phyloP scores from a whole-genome alignment of 2,888 invertebrate genomes.

The Chironomus riparius region DNA sequence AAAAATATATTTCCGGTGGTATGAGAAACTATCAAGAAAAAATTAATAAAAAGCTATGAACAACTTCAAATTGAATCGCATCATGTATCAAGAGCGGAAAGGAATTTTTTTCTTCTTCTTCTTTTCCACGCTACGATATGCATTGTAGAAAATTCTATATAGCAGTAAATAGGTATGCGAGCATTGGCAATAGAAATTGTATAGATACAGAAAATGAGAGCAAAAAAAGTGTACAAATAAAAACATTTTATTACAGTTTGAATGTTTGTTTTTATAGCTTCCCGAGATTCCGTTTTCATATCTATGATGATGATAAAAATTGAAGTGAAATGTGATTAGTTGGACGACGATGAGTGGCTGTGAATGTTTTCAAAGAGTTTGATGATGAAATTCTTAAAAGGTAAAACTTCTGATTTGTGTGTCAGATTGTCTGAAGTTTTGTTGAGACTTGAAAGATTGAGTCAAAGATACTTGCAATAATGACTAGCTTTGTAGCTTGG shows the following conservation, averaged over 20 bases:
- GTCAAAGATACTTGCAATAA: too few relatives aligned
- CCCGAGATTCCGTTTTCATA: slow-evolving; percentile 3
- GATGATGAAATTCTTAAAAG: too few relatives aligned
- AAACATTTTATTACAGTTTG: slow-evolving; percentile 7
- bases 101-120: not conserved
- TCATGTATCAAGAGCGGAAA: not conserved
- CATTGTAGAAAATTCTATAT: not conserved
- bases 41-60: not conserved
- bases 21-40: not conserved
- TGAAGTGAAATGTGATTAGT: not conserved
- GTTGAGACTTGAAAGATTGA: too few relatives aligned
- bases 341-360: not conserved
- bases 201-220: not conserved
- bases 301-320: not conserved
- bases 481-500: too few relatives aligned
- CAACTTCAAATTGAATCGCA: not conserved
- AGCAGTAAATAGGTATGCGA: not conserved
- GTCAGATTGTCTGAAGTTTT: too few relatives aligned
- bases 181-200: not conserved
- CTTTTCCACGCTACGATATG: not conserved
- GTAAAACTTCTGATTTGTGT: too few relatives aligned
- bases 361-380: not conserved
- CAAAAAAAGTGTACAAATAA: not conserved
- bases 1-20: not conserved
- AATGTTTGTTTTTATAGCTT: slow-evolving; percentile 14